Base-by-base conservation (phyloP, 2,797 vertebrate species). In the Trachurus trachurus region DNA sequence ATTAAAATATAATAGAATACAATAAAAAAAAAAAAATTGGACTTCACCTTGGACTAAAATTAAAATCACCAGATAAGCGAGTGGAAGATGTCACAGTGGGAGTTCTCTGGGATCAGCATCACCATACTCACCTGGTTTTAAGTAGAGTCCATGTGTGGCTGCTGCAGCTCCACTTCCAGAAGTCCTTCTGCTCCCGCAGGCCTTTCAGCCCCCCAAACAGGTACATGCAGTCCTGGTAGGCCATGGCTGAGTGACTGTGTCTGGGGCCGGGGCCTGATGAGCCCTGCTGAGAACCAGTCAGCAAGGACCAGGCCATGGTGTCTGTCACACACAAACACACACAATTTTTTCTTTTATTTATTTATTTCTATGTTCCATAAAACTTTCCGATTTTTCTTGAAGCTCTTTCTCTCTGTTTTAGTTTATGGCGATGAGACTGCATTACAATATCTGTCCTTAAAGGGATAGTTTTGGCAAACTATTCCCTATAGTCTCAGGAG, bases 121-220 rank as follows among this genome's bases (percentile, higher is more conserved):
- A n/a, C 6, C 12, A 4, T 1, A 49, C 90, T 96, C 77, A 97
- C 97, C 86, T 96, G 75, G 88, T 94, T 89, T 74, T 96, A 85
- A 98, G 95, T 69, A 69, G 93, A 80, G 84, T 95, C 96, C 96
- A 97, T 22, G 73, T 87, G 65, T 89, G 86, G 87, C 63, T 94
- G 76, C 31, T 59, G 11, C 93, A 94, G 74, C 92, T 95, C 96
- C 97, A 98, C 75, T 73, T 96, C 97, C 97, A 97, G 80, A 98
- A 91, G 90, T 98, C 97, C 52, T 91, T 96, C 90, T 97, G 96
- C 87, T 98, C 97, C 5, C 78, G 89, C 63, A 98, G 83, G 22
- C 96, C 95, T 81, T 94, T 93, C 84, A 97, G 72, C 2, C 97
- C 97, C 53, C 96, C 96, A 0, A 95, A 97, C 83, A 98, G 88